Evolutionary conservation across 2,113 vertebrate genomes (phyloP).

Genomic region (Leptodactylus fuscus): DNA sequence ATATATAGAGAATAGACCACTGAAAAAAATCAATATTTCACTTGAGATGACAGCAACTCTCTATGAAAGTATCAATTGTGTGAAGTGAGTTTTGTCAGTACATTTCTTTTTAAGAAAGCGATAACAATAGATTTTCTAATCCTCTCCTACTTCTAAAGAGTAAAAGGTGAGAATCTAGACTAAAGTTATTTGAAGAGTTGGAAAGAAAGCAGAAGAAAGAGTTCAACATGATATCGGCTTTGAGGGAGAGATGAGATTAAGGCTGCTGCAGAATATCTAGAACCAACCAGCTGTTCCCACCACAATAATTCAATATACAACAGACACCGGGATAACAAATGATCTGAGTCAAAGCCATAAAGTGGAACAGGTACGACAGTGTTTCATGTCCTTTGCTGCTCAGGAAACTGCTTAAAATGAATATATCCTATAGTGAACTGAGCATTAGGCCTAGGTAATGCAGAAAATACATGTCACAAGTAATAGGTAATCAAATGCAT

Average conservation of each 20-base stretch:
- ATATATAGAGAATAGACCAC: neutral
- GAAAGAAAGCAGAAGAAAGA: neutral
- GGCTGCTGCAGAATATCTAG: neutral
- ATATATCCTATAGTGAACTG: neutral
- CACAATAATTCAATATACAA: slow-evolving; percentile 18
- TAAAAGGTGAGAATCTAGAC: neutral
- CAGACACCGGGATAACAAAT: slow-evolving; percentile 32
- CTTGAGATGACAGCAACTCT: neutral
- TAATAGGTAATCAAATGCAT: slow-evolving; percentile 12
- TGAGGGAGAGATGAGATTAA: neutral
- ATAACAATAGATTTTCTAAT: slow-evolving; percentile 42
- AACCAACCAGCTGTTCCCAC: neutral
- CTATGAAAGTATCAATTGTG: slow-evolving; percentile 23
- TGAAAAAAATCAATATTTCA: slow-evolving; percentile 6
- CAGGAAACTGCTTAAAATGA: slow-evolving; percentile 23
- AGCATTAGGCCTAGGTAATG: slow-evolving; percentile 20
- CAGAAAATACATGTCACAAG: neutral
- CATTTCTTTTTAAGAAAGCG: slow-evolving; percentile 13
- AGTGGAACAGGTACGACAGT: slow-evolving; percentile 35
- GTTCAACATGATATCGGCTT: neutral
- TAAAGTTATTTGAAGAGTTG: neutral
- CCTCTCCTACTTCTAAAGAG: neutral
- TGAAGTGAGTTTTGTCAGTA: neutral
- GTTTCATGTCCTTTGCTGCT: neutral
- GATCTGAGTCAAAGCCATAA: neutral